Base-by-base conservation (phyloP, 2,888 invertebrate species). In the Ochropleura plecta region DNA sequence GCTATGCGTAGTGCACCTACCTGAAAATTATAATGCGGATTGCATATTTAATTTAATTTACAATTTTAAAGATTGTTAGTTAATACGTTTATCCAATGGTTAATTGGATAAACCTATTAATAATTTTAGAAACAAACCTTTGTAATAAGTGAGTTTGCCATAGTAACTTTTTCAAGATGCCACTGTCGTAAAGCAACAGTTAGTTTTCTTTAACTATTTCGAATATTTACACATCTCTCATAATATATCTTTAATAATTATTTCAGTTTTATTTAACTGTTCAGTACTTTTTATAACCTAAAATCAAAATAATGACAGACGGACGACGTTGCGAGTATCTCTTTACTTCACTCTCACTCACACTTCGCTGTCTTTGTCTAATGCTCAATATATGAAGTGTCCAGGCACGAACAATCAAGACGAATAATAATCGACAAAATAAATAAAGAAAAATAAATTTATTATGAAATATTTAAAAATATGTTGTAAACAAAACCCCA, bases 1-100 rank as follows among this genome's bases (percentile, higher is more conserved):
- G 88, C 78, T 49, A 93, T 78, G 49, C 95, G 93, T n/a, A 95
- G 59, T 4, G 82, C 82, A 9, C 90, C 85, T 73, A 95, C 86
- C 96, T 96, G 81, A 46, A 90, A 88, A 78, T 46, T 48, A 0
- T 4, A 51, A 44, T 30, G 5, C 3, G 42, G 40, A 46, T 46
- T 42, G 18, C 18, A 4, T 66, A 42, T 7, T 76, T 30, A 42
- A 42, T 7, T 76, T 30, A 42, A 16, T 46, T 30, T 9, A 59
- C 4, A 51, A 20, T 44, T 0, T 30, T 30, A 6, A 48, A 3
- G 0, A 48, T 5, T 40, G 20, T 20, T 44, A n/a, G n/a, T n/a
- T n/a, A n/a, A n/a, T n/a, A n/a, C n/a, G n/a, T n/a, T n/a, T n/a
- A n/a, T n/a, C n/a, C n/a, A n/a, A n/a, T n/a, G n/a, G n/a, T n/a